A percentile compares a stretch with the other conserved stretches of the same genome.
Evolutionary conservation across 2,113 vertebrate species (phyloP).

Genomic region (Caranx melampygus): DNA sequence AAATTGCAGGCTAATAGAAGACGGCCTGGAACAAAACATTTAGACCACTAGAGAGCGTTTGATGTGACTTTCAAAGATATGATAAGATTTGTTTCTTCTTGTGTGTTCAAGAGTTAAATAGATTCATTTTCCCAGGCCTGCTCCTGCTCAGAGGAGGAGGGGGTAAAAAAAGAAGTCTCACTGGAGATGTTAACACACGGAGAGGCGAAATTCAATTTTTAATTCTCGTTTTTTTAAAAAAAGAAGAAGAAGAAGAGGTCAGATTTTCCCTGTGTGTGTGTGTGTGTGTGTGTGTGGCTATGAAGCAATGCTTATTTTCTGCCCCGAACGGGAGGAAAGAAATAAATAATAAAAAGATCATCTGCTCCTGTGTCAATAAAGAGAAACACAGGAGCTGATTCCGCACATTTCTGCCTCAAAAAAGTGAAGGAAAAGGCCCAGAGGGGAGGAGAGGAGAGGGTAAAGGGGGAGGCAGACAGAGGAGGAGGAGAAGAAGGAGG

Average conservation of each 20-base stretch:
- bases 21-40: conserved; percentile 44
- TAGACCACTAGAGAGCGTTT: conserved; percentile 24
- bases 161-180: background rate
- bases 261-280: background rate
- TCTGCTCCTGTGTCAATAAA: conserved; percentile 21
- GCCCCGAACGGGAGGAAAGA: background rate
- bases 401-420: conserved; percentile 23
- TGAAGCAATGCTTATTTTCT: conserved; percentile 24
- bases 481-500: conserved; percentile 12
- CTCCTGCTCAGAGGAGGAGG: conserved; percentile 24
- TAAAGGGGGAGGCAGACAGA: background rate
- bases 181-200: background rate
- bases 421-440: conserved; percentile 25
- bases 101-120: conserved; percentile 39
- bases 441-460: conserved; percentile 23
- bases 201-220: conserved; percentile 7
- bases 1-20: conserved; percentile 47
- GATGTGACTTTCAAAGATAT: conserved; percentile 45
- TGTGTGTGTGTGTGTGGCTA: background rate
- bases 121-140: conserved; percentile 27
- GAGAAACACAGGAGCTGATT: conserved; percentile 47
- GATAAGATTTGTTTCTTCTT: conserved; percentile 33
- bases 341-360: conserved; percentile 28
- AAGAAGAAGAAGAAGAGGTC: conserved; percentile 2
- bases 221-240: conserved; percentile 18